These are phyloP conservation scores for Lepidochitona cinerea DNA, from an alignment of 2,888 invertebrate genomes.

Conservation along the genomic window DNA sequence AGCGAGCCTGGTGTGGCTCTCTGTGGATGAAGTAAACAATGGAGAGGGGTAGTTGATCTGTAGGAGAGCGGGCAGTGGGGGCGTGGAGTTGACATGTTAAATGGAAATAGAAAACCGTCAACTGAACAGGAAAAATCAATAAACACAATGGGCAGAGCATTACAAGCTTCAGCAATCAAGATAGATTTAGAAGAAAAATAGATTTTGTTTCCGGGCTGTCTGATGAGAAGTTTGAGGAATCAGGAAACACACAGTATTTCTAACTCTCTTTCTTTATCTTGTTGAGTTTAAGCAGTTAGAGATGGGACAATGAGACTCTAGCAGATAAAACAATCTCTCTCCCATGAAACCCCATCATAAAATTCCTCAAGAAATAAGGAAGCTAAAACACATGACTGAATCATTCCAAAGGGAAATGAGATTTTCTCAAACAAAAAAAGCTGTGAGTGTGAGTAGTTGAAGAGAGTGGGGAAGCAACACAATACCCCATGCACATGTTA, in stretches of 20 bases:
- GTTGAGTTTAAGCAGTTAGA: too few species aligned
- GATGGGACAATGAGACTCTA: too few species aligned
- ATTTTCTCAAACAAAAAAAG: background rate
- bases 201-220: background rate
- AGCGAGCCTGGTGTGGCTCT: too few species aligned
- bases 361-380: background rate
- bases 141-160: too few species aligned
- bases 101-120: background rate
- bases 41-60: too few species aligned
- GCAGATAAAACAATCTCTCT: background rate
- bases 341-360: background rate
- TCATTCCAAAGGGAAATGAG: background rate
- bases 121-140: too few species aligned
- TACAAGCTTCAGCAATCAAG: too few species aligned
- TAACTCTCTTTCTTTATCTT: too few species aligned
- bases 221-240: background rate
- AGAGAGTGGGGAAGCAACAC: background rate
- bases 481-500: background rate
- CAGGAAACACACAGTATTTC: too few species aligned
- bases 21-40: too few species aligned
- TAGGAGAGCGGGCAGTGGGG: too few species aligned
- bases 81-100: too few species aligned
- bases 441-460: background rate
- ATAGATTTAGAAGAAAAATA: background rate
- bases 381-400: background rate